These are phyloP conservation scores for Merodon equestris DNA, from an alignment of 2,888 invertebrate genomes.

Conservation along the genomic window DNA sequence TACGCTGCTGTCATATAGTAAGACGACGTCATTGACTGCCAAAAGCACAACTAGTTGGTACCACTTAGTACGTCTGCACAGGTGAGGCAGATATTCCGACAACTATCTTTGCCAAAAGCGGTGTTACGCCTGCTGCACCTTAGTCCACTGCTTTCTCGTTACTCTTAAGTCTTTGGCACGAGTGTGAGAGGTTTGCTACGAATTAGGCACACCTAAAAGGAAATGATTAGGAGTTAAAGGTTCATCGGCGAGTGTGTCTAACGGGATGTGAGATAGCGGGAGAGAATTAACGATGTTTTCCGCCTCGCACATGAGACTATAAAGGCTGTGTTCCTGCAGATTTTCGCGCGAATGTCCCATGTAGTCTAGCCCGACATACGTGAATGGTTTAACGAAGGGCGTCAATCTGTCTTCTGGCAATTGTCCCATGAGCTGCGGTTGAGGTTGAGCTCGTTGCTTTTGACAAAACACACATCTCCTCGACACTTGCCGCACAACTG, in stretches of 20 bases:
- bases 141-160: conserved; percentile 13
- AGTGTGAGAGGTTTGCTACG: conserved; percentile 3
- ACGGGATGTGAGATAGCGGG: conserved; percentile 39
- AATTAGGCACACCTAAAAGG: conserved; percentile 4
- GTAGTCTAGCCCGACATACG: no score
- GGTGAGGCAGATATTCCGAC: not conserved
- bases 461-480: no score
- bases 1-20: conserved; percentile 1
- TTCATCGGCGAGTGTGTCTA: conserved; percentile 29
- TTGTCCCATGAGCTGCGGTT: no score
- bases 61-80: conserved; percentile 52
- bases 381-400: no score
- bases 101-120: conserved; percentile 7
- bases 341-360: no score
- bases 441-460: no score
- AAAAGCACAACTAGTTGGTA: conserved; percentile 3
- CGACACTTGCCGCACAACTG: no score
- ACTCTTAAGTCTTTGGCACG: no score
- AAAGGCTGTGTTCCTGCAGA: conserved; percentile 27
- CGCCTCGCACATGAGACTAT: not conserved
- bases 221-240: conserved; percentile 55
- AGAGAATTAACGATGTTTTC: conserved; percentile 40
- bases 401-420: no score
- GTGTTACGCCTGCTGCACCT: conserved; percentile 3
- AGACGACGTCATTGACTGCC: not conserved